Evolutionary conservation across 2,888 invertebrate species (phyloP).

Genomic region (Pachydiplax longipennis): DNA sequence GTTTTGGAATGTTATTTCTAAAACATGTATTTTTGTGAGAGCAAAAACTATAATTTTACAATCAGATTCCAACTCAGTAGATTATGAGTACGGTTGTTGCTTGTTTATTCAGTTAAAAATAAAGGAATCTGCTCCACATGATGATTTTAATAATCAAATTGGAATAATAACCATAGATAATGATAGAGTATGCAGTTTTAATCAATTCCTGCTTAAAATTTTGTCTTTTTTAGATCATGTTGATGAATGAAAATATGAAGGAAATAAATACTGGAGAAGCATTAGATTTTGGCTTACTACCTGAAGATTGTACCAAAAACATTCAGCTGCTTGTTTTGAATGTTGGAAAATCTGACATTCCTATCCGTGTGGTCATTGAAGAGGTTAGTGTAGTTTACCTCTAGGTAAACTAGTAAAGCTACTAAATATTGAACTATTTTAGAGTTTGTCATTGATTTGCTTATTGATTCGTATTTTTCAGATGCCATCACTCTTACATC

Average conservation of each 20-base stretch:
- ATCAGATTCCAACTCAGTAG: too few relatives aligned
- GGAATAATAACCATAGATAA: neutral
- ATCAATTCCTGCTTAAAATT: neutral
- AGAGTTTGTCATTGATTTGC: neutral
- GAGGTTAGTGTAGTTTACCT: neutral
- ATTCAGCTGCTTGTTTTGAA: neutral
- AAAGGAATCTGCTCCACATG: too few relatives aligned
- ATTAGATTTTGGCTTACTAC: slow-evolving; percentile 13
- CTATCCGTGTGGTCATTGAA: slow-evolving; percentile 29
- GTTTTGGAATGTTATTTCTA: too few relatives aligned
- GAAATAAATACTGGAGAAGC: neutral
- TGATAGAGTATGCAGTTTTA: neutral
- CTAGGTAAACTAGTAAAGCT: neutral
- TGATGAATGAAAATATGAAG: neutral
- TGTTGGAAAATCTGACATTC: slow-evolving; percentile 13
- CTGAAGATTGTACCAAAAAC: neutral
- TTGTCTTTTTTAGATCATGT: neutral
- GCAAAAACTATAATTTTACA: too few relatives aligned
- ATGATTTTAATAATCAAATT: neutral
- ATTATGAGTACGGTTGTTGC: too few relatives aligned
- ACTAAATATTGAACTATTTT: neutral
- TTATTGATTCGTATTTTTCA: neutral
- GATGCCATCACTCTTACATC: neutral
- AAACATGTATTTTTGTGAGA: too few relatives aligned
- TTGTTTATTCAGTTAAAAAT: too few relatives aligned